Base-by-base conservation (phyloP, 1,140 invertebrate species). In the Asbolus verrucosus region DNA sequence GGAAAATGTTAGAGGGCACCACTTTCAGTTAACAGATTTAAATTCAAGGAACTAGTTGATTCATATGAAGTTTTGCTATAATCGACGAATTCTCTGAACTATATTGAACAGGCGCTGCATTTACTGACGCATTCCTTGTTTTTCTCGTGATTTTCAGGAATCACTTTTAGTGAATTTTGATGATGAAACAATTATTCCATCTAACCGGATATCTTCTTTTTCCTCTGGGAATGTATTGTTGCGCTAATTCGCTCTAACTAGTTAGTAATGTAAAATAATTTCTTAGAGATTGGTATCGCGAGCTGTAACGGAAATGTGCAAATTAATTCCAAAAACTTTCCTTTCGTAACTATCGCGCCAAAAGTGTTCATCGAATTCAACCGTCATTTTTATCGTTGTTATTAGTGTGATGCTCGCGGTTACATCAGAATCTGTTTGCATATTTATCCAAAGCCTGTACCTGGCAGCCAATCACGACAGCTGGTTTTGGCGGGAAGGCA, bases 401-500 rank as follows among this genome's bases (percentile, higher is more conserved):
- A 54, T 54, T 27, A 54, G 3, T 54, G 46, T 54, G 46, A 54
- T 54, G 46, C 46, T 54, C 46, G 21, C 21, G 46, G 46, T 54
- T 54, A 54, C 46, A 54, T 54, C 46, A 54, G 46, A 54, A 62
- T 62, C 15, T 62, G 36, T 62, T 62, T 62, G 59, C 59, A 62
- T 62, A 62, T 62, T 62, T 62, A 62, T 36, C 18, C 24, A 63
- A 41, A 39, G 18, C 36, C 41, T 63, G 36, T 41, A 63, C 61
- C 61, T 63, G 61, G 41, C 61, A 63, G n/a, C 61, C 61, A 63
- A 63, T 63, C 61, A 63, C 33, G 33, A 41, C 36, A 6, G 14
- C 18, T 8, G 61, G 15, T 62, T 63, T 63, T 63, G 61, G 61
- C 61, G 61, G 61, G 61, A 63, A 63, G 19, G 38, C 67, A 69